Conservation (phyloP, 2,113 vertebrate species). For the Plestiodon gilberti region DNA sequence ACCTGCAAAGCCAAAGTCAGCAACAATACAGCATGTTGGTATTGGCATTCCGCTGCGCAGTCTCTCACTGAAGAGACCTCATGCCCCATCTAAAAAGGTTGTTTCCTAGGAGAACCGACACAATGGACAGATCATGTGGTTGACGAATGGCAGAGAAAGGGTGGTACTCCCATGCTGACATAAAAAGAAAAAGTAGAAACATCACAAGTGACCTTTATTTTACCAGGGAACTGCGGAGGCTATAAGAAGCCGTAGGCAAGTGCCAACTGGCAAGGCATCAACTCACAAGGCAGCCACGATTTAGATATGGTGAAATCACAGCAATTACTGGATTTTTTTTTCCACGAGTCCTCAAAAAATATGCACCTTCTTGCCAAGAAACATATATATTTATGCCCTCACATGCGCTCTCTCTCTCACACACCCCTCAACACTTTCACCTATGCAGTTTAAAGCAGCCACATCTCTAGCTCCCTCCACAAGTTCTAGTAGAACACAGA, state of each 20-base stretch:
- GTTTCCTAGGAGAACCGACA: conserved; percentile 34
- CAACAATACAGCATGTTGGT: background rate
- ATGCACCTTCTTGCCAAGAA: background rate
- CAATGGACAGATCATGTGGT: conserved; percentile 33
- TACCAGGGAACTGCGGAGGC: conserved; percentile 57
- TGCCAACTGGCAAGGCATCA: conserved; percentile 68
- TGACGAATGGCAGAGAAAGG: conserved; percentile 38
- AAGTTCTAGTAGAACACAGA: no score
- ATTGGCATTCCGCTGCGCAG: conserved; percentile 25
- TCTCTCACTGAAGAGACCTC: conserved; percentile 21
- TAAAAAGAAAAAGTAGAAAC: conserved; percentile 59
- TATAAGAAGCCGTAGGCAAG: conserved; percentile 37
- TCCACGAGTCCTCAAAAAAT: conserved; percentile 27
- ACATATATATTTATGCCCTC: background rate
- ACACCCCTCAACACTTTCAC: background rate
- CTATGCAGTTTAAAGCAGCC: background rate
- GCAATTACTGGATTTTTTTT: conserved; percentile 30
- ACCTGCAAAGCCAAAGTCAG: conserved; percentile 5
- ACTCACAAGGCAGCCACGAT: conserved; percentile 51
- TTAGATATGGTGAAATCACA: conserved; percentile 56
- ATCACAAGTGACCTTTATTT: conserved; percentile 63
- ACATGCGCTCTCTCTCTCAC: background rate
- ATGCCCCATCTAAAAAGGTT: conserved; percentile 13
- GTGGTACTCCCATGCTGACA: conserved; percentile 54
- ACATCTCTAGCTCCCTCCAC: no score